phyloP scores from a whole-genome alignment of 2,797 vertebrate species.

The Anas flavirostris region DNA sequence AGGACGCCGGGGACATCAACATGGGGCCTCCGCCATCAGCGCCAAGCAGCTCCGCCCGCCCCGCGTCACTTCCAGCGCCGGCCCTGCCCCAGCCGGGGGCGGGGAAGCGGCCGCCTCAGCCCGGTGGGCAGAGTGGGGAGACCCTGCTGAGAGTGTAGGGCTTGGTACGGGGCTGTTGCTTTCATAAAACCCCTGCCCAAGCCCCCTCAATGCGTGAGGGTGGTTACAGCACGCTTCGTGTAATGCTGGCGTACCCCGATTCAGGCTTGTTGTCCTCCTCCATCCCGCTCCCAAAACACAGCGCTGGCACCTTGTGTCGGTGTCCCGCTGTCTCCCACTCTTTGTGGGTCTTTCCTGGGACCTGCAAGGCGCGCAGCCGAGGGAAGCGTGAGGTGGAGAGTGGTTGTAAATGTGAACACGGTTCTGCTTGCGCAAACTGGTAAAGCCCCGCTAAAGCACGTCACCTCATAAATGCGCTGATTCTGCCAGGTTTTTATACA shows the following conservation, averaged over 20 bases:
- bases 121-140: too few relatives aligned
- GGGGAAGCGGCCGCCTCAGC: too few relatives aligned
- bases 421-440: fast-evolving
- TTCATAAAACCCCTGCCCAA: fast-evolving
- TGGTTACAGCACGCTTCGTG: not conserved
- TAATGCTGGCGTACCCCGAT: fast-evolving
- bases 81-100: not conserved
- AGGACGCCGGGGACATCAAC: conserved; percentile 30
- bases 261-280: not conserved
- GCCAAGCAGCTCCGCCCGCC: not conserved
- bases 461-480: not conserved
- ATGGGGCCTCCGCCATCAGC: not conserved
- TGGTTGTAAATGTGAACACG: fast-evolving
- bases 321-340: not conserved
- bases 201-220: fast-evolving
- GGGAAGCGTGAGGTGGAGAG: not conserved
- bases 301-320: fast-evolving
- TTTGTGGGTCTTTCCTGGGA: not conserved
- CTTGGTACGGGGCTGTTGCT: not conserved
- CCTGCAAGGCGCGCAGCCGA: too few relatives aligned
- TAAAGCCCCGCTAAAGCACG: fast-evolving
- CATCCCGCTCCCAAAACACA: not conserved
- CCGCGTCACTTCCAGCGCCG: conserved; percentile 56
- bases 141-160: too few relatives aligned
- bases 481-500: not conserved